Conservation (phyloP, 2,888 invertebrate genomes). For the Parnassius smintheus region DNA sequence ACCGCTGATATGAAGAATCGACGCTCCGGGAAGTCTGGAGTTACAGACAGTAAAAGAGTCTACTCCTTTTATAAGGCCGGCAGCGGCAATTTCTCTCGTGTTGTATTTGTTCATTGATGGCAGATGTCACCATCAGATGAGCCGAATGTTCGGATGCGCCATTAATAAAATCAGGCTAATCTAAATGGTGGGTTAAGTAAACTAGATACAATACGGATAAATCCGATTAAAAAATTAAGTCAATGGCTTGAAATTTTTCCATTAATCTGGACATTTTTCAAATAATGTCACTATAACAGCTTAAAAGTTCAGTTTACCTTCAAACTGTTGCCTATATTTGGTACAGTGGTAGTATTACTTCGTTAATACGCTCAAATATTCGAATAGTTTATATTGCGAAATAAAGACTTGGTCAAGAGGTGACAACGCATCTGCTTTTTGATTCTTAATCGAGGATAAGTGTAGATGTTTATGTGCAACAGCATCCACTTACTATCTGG, state of each 20-base stretch:
- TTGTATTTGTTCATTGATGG: too few species aligned
- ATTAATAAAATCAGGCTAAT: too few species aligned
- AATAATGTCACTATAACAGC: slow-evolving; percentile 7
- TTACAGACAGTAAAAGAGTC: too few species aligned
- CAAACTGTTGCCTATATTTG: slow-evolving; percentile 11
- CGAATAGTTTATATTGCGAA: not conserved
- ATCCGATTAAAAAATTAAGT: not conserved
- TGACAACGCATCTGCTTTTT: too few species aligned
- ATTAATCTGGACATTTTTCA: slow-evolving; percentile 5
- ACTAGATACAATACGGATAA: not conserved
- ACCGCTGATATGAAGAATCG: too few species aligned
- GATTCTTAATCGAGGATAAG: too few species aligned
- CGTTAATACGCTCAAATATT: not conserved
- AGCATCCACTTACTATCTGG: too few species aligned
- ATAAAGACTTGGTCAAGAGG: too few species aligned
- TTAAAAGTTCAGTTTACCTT: slow-evolving; percentile 16
- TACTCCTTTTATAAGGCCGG: not conserved
- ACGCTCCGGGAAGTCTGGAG: too few species aligned
- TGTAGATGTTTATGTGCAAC: too few species aligned
- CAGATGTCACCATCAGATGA: too few species aligned
- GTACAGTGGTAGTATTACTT: slow-evolving; percentile 1
- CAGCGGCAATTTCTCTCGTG: too few species aligned
- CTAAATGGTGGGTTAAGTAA: not conserved
- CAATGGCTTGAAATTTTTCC: not conserved
- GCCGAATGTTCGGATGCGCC: not conserved